These are phyloP conservation scores for Smittia sp. DNA, from an alignment of 2,888 invertebrate species.

Conservation along the genomic window DNA sequence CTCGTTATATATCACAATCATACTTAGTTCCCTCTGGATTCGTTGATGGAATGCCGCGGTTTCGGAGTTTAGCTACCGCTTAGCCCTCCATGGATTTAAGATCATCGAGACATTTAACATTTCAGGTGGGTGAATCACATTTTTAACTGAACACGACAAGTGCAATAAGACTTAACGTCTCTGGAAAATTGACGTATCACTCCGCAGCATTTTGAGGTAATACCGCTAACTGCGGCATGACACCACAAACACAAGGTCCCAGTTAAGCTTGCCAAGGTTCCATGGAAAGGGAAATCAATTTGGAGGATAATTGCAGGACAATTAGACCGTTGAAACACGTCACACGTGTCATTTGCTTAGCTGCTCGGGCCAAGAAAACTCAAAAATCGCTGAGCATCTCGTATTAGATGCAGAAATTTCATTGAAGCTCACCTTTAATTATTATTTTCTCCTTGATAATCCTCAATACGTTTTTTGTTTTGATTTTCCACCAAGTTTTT, in stretches of 20 bases:
- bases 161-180: too few relatives aligned
- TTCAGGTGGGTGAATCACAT: neutral
- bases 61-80: too few relatives aligned
- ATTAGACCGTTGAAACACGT: neutral
- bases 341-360: neutral
- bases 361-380: neutral
- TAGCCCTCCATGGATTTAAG: too few relatives aligned
- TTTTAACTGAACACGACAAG: too few relatives aligned
- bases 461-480: constrained; percentile 26
- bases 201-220: too few relatives aligned
- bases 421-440: constrained; percentile 18
- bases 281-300: neutral
- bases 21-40: too few relatives aligned
- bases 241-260: neutral
- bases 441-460: constrained; percentile 26
- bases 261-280: neutral
- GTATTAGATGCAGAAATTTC: neutral
- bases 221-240: neutral
- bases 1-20: too few relatives aligned
- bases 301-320: neutral
- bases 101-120: neutral
- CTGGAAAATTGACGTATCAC: too few relatives aligned
- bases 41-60: too few relatives aligned
- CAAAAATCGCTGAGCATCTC: neutral
- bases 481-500: constrained; percentile 14